These are phyloP conservation scores for Alexandromys fortis DNA, from an alignment of 2,113 vertebrate genomes.

Conservation along the genomic window DNA sequence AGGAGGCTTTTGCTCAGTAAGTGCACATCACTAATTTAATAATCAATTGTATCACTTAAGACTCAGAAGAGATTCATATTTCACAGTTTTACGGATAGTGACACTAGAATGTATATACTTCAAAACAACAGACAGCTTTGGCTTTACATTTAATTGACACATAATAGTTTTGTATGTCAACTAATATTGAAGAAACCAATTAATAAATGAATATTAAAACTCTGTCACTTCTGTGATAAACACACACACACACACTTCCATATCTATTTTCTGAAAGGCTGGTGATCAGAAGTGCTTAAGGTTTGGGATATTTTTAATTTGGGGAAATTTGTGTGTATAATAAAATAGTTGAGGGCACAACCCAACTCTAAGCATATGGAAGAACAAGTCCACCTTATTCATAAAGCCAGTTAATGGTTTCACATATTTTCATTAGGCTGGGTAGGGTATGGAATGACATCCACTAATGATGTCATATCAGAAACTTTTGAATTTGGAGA, in stretches of 20 bases:
- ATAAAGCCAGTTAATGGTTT: not conserved
- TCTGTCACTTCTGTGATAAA: not conserved
- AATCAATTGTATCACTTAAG: not conserved
- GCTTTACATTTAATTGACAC: not conserved
- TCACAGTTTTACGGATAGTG: not conserved
- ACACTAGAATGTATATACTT: not conserved
- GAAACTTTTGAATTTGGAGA: not conserved
- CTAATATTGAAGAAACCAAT: not conserved
- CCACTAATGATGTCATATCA: not conserved
- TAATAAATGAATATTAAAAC: not conserved
- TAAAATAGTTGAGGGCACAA: not conserved
- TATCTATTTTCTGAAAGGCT: not conserved
- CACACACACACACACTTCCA: too few relatives aligned
- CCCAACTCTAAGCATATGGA: not conserved
- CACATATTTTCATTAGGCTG: not conserved
- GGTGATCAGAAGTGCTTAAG: not conserved
- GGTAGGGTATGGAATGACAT: not conserved
- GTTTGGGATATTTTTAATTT: not conserved
- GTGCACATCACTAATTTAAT: not conserved
- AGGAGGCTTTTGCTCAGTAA: not conserved
- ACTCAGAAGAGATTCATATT: not conserved
- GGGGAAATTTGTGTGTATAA: not conserved
- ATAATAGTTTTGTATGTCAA: slow-evolving; percentile 13
- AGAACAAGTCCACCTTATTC: not conserved
- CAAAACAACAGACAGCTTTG: not conserved